Conservation (phyloP, 2,113 vertebrate genomes). For the Helogale parvula region DNA sequence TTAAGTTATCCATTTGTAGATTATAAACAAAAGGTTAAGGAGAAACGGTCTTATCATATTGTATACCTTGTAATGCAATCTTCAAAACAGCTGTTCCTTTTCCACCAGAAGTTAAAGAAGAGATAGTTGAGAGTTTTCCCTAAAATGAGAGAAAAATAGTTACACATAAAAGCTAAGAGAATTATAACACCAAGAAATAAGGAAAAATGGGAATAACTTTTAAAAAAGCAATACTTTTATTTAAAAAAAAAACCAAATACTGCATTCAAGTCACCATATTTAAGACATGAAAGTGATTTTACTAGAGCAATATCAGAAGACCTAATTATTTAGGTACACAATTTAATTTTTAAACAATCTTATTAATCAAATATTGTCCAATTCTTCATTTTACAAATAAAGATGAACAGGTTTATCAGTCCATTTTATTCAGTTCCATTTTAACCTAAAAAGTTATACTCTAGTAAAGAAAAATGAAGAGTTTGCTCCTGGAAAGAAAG, state of each 20-base stretch:
- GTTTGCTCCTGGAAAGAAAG: neutral
- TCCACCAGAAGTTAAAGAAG: conserved; percentile 73
- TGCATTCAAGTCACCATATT: neutral
- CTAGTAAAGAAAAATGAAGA: neutral
- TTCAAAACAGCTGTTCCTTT: conserved; percentile 82
- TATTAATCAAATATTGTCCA: neutral
- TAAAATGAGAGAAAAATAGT: conserved; percentile 63
- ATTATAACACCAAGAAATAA: neutral
- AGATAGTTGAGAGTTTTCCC: conserved; percentile 79
- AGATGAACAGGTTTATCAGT: neutral
- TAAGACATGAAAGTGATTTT: neutral
- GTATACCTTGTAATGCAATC: conserved; percentile 83
- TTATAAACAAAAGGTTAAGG: neutral
- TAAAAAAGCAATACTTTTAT: neutral
- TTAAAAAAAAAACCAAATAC: neutral
- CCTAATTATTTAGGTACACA: neutral
- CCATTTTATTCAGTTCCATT: neutral
- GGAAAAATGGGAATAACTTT: neutral
- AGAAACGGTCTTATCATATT: conserved; percentile 32
- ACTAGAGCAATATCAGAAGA: neutral
- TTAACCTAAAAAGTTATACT: neutral
- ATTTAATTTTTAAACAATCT: neutral
- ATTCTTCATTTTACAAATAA: neutral
- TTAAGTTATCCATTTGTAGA: neutral
- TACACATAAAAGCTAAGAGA: neutral